Conservation (phyloP, 2,113 vertebrate species). For the Geococcyx californianus region DNA sequence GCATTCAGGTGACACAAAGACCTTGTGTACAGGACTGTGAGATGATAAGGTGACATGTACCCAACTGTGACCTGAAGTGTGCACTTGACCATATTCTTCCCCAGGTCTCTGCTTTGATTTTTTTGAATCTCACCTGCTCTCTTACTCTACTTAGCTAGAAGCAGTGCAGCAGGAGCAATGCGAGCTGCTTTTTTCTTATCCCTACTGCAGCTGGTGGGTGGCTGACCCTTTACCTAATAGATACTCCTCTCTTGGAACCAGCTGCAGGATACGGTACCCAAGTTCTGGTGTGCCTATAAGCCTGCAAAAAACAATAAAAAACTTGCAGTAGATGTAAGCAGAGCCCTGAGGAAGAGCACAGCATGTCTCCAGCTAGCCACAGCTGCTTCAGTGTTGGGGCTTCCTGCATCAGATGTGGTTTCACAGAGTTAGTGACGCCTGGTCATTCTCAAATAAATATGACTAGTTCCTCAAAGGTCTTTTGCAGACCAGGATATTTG, state of each 20-base stretch:
- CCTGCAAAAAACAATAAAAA: background rate
- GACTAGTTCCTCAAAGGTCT: background rate
- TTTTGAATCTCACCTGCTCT: background rate
- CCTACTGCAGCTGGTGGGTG: background rate
- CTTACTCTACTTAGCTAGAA: background rate
- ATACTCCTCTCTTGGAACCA: background rate
- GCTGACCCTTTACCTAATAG: background rate
- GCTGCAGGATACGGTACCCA: background rate
- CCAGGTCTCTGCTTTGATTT: background rate
- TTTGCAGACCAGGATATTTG: background rate
- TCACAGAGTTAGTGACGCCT: background rate
- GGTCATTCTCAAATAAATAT: background rate
- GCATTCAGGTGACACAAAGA: background rate
- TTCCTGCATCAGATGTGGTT: background rate
- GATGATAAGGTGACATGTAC: background rate
- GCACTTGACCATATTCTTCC: accelerated
- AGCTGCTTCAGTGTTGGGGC: background rate
- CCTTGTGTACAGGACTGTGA: background rate
- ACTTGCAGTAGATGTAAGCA: background rate
- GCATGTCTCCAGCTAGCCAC: background rate
- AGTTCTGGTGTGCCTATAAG: background rate
- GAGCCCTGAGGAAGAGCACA: background rate
- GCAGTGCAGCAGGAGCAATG: no score
- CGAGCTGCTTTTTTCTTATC: background rate
- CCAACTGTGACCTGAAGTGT: background rate